These are phyloP conservation scores for Apotomis betuletana DNA, from an alignment of 2,888 invertebrate genomes.

Conservation along the genomic window DNA sequence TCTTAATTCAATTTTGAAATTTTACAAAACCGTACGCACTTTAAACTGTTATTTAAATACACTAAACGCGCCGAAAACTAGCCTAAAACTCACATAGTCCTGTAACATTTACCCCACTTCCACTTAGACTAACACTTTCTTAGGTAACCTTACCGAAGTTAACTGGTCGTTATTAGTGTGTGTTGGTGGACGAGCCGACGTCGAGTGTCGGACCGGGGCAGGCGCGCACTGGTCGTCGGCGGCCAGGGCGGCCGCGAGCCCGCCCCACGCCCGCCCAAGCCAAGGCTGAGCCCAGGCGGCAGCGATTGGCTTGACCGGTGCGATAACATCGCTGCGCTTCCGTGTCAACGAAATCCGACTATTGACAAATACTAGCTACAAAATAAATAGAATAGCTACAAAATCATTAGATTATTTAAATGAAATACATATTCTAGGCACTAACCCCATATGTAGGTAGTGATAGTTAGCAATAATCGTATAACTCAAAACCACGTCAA, in stretches of 20 bases:
- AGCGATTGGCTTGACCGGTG: constrained; percentile 50
- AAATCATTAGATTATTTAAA: too few relatives aligned
- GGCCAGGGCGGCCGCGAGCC: constrained; percentile 44
- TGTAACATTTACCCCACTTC: background rate
- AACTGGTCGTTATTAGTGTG: constrained; percentile 77
- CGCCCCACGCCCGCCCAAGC: constrained; percentile 54
- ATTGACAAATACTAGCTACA: too few relatives aligned
- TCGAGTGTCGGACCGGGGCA: constrained; percentile 82
- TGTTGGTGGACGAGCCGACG: constrained; percentile 83
- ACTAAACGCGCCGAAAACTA: too few relatives aligned
- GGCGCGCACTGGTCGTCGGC: constrained; percentile 77
- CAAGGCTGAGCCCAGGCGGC: constrained; percentile 55
- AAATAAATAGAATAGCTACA: too few relatives aligned
- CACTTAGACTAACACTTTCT: constrained; percentile 48
- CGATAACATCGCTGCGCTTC: constrained; percentile 26
- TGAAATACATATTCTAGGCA: too few relatives aligned
- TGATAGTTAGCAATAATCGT: too few relatives aligned
- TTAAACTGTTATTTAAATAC: too few relatives aligned
- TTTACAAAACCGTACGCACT: too few relatives aligned
- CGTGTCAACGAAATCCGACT: constrained; percentile 2
- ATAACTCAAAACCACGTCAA: too few relatives aligned
- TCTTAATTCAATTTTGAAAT: too few relatives aligned
- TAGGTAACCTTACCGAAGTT: constrained; percentile 75
- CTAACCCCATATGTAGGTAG: too few relatives aligned
- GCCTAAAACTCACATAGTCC: too few relatives aligned